Conservation (phyloP, 1,140 invertebrate genomes). For the Paracyclopina nana region DNA sequence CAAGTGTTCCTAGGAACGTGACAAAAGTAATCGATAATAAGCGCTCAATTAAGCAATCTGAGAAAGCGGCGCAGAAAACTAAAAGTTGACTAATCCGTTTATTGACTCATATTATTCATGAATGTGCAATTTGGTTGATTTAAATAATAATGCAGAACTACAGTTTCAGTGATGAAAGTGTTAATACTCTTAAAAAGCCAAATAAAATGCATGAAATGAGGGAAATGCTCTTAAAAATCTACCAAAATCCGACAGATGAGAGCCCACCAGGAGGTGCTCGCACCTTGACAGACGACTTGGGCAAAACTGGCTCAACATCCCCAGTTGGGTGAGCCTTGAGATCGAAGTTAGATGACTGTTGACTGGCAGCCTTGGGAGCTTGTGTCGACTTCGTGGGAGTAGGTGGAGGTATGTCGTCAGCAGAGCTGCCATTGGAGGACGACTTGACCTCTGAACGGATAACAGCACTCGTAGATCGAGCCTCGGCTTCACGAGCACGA, state of each 20-base stretch:
- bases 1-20: no score
- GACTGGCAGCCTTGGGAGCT: conserved; percentile 1
- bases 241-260: conserved; percentile 17
- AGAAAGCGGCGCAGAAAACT: no score
- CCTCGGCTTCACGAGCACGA: not conserved
- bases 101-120: no score
- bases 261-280: conserved; percentile 16
- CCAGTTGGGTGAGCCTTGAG: conserved; percentile 5
- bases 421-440: not conserved
- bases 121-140: no score
- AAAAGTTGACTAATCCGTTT: no score
- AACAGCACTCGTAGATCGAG: not conserved
- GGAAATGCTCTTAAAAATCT: no score
- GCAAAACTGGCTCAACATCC: not conserved
- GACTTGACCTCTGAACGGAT: not conserved
- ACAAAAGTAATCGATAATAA: no score
- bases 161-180: no score
- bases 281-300: conserved; percentile 6
- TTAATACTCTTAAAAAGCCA: no score
- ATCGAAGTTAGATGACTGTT: conserved; percentile 8
- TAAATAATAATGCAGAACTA: no score
- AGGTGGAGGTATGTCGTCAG: not conserved
- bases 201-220: no score
- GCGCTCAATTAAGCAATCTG: no score
- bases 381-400: not conserved